These are phyloP conservation scores for Orchestes rusci DNA, from an alignment of 2,888 invertebrate species.

Conservation along the genomic window DNA sequence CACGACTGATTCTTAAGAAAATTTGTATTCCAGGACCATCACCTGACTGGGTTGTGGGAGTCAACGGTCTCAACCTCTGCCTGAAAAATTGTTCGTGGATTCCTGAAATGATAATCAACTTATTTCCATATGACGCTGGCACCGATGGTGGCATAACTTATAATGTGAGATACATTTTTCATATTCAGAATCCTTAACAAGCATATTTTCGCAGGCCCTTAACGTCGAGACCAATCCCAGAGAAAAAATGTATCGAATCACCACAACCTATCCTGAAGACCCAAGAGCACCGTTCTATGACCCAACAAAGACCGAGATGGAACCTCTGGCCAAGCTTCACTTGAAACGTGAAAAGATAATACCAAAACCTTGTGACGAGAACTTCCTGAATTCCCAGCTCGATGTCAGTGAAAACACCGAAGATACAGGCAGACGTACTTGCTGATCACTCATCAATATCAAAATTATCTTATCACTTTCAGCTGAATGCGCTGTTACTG, in stretches of 20 bases:
- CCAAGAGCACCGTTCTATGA: conserved; percentile 89
- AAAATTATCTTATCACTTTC: conserved; percentile 4
- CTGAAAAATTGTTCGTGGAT: conserved; percentile 85
- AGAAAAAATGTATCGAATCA: conserved; percentile 83
- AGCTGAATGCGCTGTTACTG: conserved; percentile 76
- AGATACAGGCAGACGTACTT: conserved; percentile 60
- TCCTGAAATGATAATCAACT: conserved; percentile 71
- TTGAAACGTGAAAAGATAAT: conserved; percentile 68
- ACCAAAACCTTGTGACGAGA: conserved; percentile 66
- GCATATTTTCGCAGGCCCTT: conserved; percentile 54
- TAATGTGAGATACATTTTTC: conserved; percentile 50
- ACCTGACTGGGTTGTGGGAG: conserved; percentile 97
- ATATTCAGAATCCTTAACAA: not conserved
- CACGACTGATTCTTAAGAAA: too few relatives aligned
- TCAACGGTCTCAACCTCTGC: conserved; percentile 83
- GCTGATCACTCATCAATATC: not conserved
- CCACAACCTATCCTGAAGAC: conserved; percentile 85
- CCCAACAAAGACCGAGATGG: conserved; percentile 58
- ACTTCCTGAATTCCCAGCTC: conserved; percentile 51
- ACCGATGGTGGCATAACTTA: conserved; percentile 91
- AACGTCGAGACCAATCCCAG: conserved; percentile 70
- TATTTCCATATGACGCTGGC: conserved; percentile 94
- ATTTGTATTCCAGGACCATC: conserved; percentile 66
- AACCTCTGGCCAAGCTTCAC: conserved; percentile 77
- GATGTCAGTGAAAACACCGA: conserved; percentile 64